Evolutionary conservation across 2,797 vertebrate species (phyloP), one percentile per base, ranked within the genome.

Genomic region (Gadopsis bispinosus): DNA sequence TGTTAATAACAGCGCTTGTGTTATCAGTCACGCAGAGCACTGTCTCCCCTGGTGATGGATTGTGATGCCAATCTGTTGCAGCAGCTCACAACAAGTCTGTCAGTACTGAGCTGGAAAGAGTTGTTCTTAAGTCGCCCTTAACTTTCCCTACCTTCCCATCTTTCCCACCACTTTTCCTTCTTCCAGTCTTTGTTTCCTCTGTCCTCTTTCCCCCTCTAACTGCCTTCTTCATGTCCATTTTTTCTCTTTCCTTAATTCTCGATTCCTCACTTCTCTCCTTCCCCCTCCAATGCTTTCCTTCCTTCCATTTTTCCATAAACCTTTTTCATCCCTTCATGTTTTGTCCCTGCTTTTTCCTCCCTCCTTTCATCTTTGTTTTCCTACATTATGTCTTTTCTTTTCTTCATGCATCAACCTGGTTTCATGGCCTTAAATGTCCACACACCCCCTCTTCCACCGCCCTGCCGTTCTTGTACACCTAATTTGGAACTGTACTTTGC

Each of bases 21-120:
- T 84, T 87, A 83, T 85, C 82, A 75, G 87, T 90, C 90, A 86
- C 22, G 29, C 82, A 78, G 80, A 73, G 81, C 84, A 33, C 85
- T 48, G 72, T 81, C 73, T 91, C 83, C 89, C 79, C 82, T 77
- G 84, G 82, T 68, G 87, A 91, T 83, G 78, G 78, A 74, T 77
- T 82, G 64, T 73, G 85, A 86, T 86, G 77, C 60, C 87, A 81
- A 77, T 90, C 83, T 88, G 83, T 88, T 83, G 80, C 81, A 83
- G 65, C 76, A 83, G 81, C 75, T 79, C 83, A 69, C 53, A 81
- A 60, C 64, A 72, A 63, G 76, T 83, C 70, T 88, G 83, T 85
- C 81, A 81, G 71, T 72, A 33, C 60, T 72, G 69, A 86, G 64
- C 69, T 69, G 63, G 47, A 69, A 22, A 26, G 33, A 70, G 51